Percentiles rank a stretch among this genome's conserved stretches.
These are phyloP conservation scores for Protomyctophum bolini DNA, from an alignment of 2,113 vertebrate species.

Conservation along the genomic window DNA sequence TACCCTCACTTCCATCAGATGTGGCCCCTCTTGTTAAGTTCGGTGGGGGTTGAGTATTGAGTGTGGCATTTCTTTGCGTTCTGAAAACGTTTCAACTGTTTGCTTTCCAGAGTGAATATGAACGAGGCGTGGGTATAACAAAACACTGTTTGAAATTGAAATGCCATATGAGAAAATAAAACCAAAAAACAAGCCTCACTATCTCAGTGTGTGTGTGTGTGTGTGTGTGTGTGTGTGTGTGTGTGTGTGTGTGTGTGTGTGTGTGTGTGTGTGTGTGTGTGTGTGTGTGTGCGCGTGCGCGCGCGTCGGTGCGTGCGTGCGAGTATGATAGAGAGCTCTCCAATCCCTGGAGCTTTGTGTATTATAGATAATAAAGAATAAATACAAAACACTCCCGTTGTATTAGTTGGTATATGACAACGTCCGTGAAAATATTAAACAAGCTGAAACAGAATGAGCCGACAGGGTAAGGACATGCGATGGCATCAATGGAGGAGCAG, in stretches of 20 bases:
- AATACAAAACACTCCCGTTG: neutral
- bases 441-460: neutral
- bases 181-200: slow-evolving; percentile 9
- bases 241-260: too few species aligned
- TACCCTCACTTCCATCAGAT: slow-evolving; percentile 12
- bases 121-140: slow-evolving; percentile 70
- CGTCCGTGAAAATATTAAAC: slow-evolving; percentile 10
- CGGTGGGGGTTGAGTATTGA: slow-evolving; percentile 46
- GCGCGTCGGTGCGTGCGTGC: neutral
- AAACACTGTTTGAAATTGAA: slow-evolving; percentile 67
- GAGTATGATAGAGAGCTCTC: slow-evolving; percentile 1
- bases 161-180: slow-evolving; percentile 49
- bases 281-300: neutral
- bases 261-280: neutral
- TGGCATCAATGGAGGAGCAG: neutral
- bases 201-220: neutral
- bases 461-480: neutral
- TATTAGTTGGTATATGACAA: slow-evolving; percentile 12
- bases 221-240: neutral
- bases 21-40: slow-evolving; percentile 34
- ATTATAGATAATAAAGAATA: slow-evolving; percentile 6
- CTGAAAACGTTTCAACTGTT: slow-evolving; percentile 64
- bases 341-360: neutral
- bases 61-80: slow-evolving; percentile 54
- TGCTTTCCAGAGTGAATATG: slow-evolving; percentile 71